A percentile compares a stretch with the other conserved stretches of the same genome.
Conservation (phyloP, 2,888 invertebrate genomes). For the Leuctra nigra region DNA sequence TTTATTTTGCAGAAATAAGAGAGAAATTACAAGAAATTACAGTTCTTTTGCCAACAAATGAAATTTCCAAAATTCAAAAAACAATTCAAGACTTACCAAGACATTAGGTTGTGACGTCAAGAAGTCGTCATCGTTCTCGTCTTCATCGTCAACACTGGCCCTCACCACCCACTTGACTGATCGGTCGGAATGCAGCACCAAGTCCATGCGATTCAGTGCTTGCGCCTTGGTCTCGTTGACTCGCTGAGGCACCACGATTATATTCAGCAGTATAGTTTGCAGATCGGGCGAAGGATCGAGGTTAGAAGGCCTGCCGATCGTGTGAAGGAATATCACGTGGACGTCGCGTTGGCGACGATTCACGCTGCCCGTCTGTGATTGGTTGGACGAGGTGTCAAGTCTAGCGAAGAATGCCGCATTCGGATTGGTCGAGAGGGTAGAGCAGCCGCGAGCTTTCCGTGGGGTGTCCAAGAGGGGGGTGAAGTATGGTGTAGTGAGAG, state of each 20-base stretch:
- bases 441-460: slow-evolving; percentile 26
- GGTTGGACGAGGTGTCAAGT: background rate
- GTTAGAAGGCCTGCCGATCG: background rate
- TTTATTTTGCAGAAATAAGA: too few species aligned
- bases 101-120: slow-evolving; percentile 12
- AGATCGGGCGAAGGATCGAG: slow-evolving; percentile 41
- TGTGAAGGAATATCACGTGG: slow-evolving; percentile 13
- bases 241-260: slow-evolving; percentile 48
- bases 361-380: background rate
- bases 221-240: slow-evolving; percentile 33
- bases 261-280: slow-evolving; percentile 44
- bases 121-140: background rate
- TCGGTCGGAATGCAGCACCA: slow-evolving; percentile 26
- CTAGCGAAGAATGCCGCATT: slow-evolving; percentile 12
- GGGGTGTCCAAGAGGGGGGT: slow-evolving; percentile 28
- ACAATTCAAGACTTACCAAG: slow-evolving; percentile 21
- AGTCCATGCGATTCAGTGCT: slow-evolving; percentile 19
- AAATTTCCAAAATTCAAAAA: too few species aligned
- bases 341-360: slow-evolving; percentile 9
- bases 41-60: too few species aligned
- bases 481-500: slow-evolving; percentile 29
- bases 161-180: slow-evolving; percentile 26
- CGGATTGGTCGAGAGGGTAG: slow-evolving; percentile 16
- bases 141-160: slow-evolving; percentile 7
- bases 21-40: too few species aligned